Evolutionary conservation across 2,113 vertebrate genomes (phyloP), one percentile per base, ranked within the genome.

Genomic region (Genyomyrus donnyi): DNA sequence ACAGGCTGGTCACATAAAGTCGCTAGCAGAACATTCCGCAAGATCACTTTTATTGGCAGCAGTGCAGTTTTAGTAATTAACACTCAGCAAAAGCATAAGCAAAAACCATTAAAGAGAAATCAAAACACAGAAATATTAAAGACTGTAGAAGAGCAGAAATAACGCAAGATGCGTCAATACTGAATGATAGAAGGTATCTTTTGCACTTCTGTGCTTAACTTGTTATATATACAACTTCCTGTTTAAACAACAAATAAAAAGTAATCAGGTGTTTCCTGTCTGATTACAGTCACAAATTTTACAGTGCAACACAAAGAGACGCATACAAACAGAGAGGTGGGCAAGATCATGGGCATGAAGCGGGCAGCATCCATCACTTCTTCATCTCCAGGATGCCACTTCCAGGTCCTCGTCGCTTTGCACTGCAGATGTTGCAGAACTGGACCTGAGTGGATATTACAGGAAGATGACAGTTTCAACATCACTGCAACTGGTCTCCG

Each of bases 381-480:
- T 96, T 96, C 92, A 98, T 97, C 77, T 99, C 98, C 91, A 98
- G 93, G 88, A 98, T 96, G 62, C 97, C 95, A 11, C 97, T 97
- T 92, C 97, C 98, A 0, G 98, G 98, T 0, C 98, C 96, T 27
- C 97, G 96, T 88, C 94, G 96, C 93, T 99, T 99, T 13, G 98
- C 98, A 85, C 97, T 99, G 95, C 98, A 99, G 95, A 99, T 98
- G 93, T 97, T 99, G 93, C 98, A 99, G 94, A 98, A 99, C 94
- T 98, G 98, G 19, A 96, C 91, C 17, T 95, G 93, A 19, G 96
- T 97, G 39, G 94, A 24, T 24, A 42, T 48, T 70, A 50, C 4
- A 0, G 53, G 89, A 87, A 80, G 2, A 17, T 6, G 24, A 24
- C 86, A 2, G 0, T 85, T 5, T 52, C 17, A n/a, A 6, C 3